phyloP scores from a whole-genome alignment of 2,797 vertebrate genomes.

The Uromys caudimaculatus region DNA sequence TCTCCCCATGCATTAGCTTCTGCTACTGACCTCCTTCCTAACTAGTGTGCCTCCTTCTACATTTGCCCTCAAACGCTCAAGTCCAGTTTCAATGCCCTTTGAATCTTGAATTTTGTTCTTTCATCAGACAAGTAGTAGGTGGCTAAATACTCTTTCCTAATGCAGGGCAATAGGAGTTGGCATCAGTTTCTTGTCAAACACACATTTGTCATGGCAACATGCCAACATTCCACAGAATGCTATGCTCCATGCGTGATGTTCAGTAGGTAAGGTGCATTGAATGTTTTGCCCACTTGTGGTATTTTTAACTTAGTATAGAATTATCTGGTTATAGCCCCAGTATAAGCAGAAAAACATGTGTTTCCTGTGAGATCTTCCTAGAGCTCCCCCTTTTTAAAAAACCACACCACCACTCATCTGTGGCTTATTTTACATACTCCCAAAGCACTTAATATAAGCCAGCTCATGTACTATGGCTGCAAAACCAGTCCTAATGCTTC shows the following conservation, averaged over 20 bases:
- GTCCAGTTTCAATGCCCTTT: background rate
- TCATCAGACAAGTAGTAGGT: background rate
- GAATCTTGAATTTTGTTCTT: background rate
- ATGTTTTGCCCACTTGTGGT: background rate
- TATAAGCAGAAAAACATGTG: background rate
- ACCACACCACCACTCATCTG: accelerated
- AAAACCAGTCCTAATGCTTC: background rate
- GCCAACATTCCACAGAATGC: background rate
- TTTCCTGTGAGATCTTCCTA: background rate
- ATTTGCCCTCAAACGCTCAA: background rate
- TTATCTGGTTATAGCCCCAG: background rate
- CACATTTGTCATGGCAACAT: background rate
- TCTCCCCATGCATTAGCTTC: background rate
- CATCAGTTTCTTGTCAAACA: background rate
- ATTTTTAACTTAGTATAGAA: background rate
- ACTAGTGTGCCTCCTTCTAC: background rate
- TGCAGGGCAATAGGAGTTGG: background rate
- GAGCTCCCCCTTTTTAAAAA: background rate
- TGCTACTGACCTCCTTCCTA: background rate
- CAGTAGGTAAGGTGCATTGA: background rate
- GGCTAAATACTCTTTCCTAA: background rate
- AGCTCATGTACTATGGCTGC: too few species aligned
- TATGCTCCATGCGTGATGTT: background rate
- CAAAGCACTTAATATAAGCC: background rate
- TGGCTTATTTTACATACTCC: background rate